Conservation (phyloP, 2,113 vertebrate species). For the Pseudolaguvia tuberculata region DNA sequence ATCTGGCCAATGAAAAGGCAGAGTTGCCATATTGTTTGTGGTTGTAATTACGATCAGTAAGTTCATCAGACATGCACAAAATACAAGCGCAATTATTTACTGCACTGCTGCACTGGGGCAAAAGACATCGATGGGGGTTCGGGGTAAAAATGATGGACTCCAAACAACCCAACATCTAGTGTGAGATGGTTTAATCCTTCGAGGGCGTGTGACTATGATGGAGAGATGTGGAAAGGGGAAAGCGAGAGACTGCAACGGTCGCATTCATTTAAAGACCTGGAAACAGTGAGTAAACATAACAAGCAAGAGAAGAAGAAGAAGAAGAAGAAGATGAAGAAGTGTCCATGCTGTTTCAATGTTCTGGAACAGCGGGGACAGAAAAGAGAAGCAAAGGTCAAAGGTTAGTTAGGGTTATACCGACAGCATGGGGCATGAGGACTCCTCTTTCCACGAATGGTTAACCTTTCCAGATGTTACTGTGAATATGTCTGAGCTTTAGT, state of each 20-base stretch:
- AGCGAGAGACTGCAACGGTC: constrained; percentile 1
- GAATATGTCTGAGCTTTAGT: constrained; percentile 37
- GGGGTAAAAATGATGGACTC: constrained; percentile 22
- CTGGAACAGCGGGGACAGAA: constrained; percentile 29
- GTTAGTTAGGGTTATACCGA: constrained; percentile 43
- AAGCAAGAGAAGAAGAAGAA: neutral
- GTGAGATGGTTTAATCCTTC: constrained; percentile 2
- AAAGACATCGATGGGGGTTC: neutral
- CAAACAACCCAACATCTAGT: constrained; percentile 5
- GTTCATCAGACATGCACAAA: neutral
- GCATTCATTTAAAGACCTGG: constrained; percentile 5
- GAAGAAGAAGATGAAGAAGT: too few relatives aligned
- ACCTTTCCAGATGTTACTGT: constrained; percentile 62
- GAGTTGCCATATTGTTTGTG: neutral
- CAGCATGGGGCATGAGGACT: constrained; percentile 39
- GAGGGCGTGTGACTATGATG: neutral
- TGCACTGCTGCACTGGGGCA: constrained; percentile 2
- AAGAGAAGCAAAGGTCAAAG: constrained; percentile 39
- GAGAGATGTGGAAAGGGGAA: constrained; percentile 4
- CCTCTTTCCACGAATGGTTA: constrained; percentile 46
- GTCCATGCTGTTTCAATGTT: constrained; percentile 28
- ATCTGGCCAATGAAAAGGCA: neutral
- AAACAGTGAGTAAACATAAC: constrained; percentile 6
- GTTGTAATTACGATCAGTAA: constrained; percentile 8
- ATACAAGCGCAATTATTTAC: constrained; percentile 6